Conservation (phyloP, 92 coral and sea anemone species). For the Hydrozoanthus gracilis region DNA sequence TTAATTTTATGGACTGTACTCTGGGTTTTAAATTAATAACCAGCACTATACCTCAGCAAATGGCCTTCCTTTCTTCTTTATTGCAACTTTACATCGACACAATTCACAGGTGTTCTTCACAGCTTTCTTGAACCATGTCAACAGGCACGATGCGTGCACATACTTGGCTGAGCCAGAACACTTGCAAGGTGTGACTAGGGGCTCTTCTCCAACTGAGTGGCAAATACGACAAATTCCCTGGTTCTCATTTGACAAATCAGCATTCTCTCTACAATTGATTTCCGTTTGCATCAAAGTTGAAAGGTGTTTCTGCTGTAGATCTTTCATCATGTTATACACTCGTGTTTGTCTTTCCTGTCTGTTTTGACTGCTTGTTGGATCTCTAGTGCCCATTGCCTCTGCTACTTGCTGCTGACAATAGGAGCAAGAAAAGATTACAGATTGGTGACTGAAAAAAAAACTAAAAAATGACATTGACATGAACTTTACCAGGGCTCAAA, state of each 20-base stretch:
- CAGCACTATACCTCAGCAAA: constrained; percentile 75
- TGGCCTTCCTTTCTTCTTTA: constrained; percentile 85
- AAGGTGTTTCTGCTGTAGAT: constrained; percentile 84
- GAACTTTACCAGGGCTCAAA: too few species aligned
- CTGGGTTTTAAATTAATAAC: too few species aligned
- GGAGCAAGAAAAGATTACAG: neutral
- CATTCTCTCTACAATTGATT: constrained; percentile 65
- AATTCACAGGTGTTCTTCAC: constrained; percentile 92
- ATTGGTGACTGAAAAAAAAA: neutral
- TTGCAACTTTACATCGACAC: constrained; percentile 89
- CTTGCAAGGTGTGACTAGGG: constrained; percentile 86
- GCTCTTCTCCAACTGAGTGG: constrained; percentile 88
- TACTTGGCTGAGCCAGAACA: constrained; percentile 90
- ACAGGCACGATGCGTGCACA: constrained; percentile 89
- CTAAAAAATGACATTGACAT: neutral
- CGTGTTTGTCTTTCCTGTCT: constrained; percentile 83
- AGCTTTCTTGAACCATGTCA: constrained; percentile 92
- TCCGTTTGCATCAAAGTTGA: constrained; percentile 77
- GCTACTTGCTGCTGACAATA: constrained; percentile 29
- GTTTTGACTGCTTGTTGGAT: constrained; percentile 28
- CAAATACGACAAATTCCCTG: constrained; percentile 92
- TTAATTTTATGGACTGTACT: too few species aligned
- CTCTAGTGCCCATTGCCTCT: constrained; percentile 38
- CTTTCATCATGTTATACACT: constrained; percentile 90
- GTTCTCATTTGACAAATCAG: constrained; percentile 69